A percentile compares a stretch with the other conserved stretches of the same genome.
These are phyloP conservation scores for Poecile atricapillus DNA, from an alignment of 2,113 vertebrate genomes.

Conservation along the genomic window DNA sequence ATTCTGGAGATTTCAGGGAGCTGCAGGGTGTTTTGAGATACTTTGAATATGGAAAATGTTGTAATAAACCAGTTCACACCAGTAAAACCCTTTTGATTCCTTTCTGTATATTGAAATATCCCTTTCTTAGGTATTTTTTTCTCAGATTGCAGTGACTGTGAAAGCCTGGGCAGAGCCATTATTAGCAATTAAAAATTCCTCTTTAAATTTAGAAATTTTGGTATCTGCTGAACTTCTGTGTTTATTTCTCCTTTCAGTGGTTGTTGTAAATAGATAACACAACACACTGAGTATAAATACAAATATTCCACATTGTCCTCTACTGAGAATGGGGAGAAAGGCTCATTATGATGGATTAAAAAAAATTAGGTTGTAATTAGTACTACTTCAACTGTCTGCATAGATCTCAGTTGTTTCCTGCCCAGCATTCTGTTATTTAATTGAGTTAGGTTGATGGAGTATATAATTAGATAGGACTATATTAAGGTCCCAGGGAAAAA, in stretches of 20 bases:
- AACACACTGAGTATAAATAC: neutral
- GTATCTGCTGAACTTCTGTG: neutral
- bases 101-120: neutral
- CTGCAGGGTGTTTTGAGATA: neutral
- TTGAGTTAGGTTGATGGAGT: slow-evolving; percentile 64
- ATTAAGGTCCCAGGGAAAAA: slow-evolving; percentile 37
- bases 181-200: neutral
- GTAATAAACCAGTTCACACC: neutral
- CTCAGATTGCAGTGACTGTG: neutral
- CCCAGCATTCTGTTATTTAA: slow-evolving; percentile 58
- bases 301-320: neutral
- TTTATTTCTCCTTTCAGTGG: neutral
- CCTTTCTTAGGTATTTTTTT: neutral
- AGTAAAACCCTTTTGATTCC: neutral
- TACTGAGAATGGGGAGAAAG: slow-evolving; percentile 10
- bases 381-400: slow-evolving; percentile 30
- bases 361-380: slow-evolving; percentile 59
- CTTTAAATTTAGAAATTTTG: neutral
- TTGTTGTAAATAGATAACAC: neutral
- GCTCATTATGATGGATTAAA: slow-evolving; percentile 48
- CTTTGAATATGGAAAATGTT: neutral
- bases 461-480: slow-evolving; percentile 60
- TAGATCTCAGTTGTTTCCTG: slow-evolving; percentile 44
- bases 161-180: neutral
- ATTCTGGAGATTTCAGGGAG: neutral